Base-by-base conservation (phyloP, 2,113 vertebrate genomes). In the Esox niger region DNA sequence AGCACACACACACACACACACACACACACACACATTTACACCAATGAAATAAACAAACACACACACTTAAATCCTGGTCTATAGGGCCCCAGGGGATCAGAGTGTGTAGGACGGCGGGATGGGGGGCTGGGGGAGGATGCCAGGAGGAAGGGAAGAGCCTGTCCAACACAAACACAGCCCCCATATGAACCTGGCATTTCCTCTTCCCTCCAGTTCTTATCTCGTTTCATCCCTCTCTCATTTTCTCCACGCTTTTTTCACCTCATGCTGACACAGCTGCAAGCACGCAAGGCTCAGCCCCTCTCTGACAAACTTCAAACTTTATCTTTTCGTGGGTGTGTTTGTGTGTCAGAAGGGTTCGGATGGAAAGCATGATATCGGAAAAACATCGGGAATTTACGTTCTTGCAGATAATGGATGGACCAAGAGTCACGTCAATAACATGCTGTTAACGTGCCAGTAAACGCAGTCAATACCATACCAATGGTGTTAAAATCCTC, bases 201-300 rank as follows among this genome's bases (percentile, higher is more conserved):
- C 62, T 66, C 33, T 65, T 35, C 56, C 32, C 68, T 35, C 56
- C 32, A n/a, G n/a, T 47, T 23, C 21, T 73, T 70, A 76, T 79
- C 77, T 86, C 76, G 71, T 21, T 54, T 73, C 20, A 63, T 74
- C 46, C 64, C 43, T 31, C 56, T 72, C 64, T 71, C 32, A 11
- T 62, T 67, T 38, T 30, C 57, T 57, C 57, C 20, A 23, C 6
- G 54, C 60, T 74, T 68, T 77, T 77, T 76, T 66, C 70, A 74
- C 17, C 57, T 75, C 64, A 52, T 79, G 79, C 82, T 83, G 83
- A 88, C 79, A 78, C 87, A 84, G 81, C 83, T 78, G 82, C 66
- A 61, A 55, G 35, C 70, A 68, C 25, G 56, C 52, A 32, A 66
- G 77, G 65, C 71, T 57, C 59, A 54, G 78, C 77, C 76, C 62